Conservation (phyloP, 2,888 invertebrate genomes). For the Brachyopa scutellaris region DNA sequence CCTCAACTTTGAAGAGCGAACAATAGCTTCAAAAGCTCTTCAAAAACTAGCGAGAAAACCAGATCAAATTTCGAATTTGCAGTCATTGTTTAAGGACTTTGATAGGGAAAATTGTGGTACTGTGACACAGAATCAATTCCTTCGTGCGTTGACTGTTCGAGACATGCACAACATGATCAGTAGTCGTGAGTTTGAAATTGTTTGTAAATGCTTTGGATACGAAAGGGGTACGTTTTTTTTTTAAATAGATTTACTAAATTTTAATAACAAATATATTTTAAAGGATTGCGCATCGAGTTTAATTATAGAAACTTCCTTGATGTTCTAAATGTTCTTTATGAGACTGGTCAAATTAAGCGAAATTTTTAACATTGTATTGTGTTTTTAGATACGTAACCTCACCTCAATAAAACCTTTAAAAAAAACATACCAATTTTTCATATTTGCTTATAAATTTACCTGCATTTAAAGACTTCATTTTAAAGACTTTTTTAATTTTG, state of each 20-base stretch:
- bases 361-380: too few relatives aligned
- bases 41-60: slow-evolving; percentile 86
- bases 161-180: slow-evolving; percentile 86
- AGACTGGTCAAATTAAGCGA: slow-evolving; percentile 82
- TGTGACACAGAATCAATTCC: slow-evolving; percentile 85
- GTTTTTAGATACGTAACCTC: too few relatives aligned
- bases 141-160: slow-evolving; percentile 86
- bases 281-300: slow-evolving; percentile 84
- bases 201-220: slow-evolving; percentile 89
- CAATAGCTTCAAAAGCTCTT: slow-evolving; percentile 85
- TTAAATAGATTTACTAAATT: too few relatives aligned
- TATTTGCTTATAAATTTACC: too few relatives aligned
- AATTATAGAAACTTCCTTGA: slow-evolving; percentile 88
- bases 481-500: too few relatives aligned
- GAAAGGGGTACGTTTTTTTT: slow-evolving; percentile 83
- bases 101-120: slow-evolving; percentile 87
- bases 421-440: too few relatives aligned
- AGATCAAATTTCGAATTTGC: slow-evolving; percentile 87
- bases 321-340: slow-evolving; percentile 86
- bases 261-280: too few relatives aligned
- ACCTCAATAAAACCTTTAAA: too few relatives aligned
- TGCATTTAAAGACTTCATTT: too few relatives aligned
- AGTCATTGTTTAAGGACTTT: slow-evolving; percentile 87
- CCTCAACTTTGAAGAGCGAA: slow-evolving; percentile 89
- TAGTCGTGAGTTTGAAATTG: slow-evolving; percentile 86